Base-by-base conservation (phyloP, 2,797 vertebrate species). In the Pogonophryne albipinna region DNA sequence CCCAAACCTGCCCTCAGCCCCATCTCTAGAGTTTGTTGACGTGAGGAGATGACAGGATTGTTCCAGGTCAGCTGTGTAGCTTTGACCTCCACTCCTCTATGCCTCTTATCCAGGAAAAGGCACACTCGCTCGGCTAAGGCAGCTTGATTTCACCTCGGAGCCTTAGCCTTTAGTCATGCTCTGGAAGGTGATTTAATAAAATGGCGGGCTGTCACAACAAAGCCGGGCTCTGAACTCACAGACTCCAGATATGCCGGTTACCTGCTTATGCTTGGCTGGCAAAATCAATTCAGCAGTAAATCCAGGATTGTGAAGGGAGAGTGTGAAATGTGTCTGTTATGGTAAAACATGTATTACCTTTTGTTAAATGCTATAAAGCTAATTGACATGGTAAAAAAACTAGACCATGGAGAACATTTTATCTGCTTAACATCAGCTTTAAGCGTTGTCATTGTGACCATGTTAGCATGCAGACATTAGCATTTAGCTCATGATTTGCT, bases 161-260 rank as follows among this genome's bases (percentile, higher is more conserved):
- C 73, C 72, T 62, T 17, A 52, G 41, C 76, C 79, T 83, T 87
- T 80, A 72, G 91, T 88, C 76, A 78, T 0, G 57, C 79, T 89
- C 82, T 65, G 75, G 76, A 87, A 76, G 71, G 72, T 82, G 74
- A 82, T 70, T 78, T 82, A 86, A 78, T 80, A 57, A 85, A 90
- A 77, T 70, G 45, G 75, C 46, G 15, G 14, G 57, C 78, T 66
- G 75, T 81, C 69, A 74, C 82, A 66, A 77, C 56, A 79, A 71
- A 67, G 46, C 47, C 15, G 57, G 19, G 46, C 63, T 20, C 51
- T 72, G 52, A 78, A 76, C 68, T 75, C 67, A 64, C 63, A 66
- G 44, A 76, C 67, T 74, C 44, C 50, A 52, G 11, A 76, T 65
- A 64, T 73, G 44, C 57, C 50, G 47, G 63, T 78, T 75, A 72